phyloP scores from a whole-genome alignment of 2,888 invertebrate species.

The Noctua janthe region DNA sequence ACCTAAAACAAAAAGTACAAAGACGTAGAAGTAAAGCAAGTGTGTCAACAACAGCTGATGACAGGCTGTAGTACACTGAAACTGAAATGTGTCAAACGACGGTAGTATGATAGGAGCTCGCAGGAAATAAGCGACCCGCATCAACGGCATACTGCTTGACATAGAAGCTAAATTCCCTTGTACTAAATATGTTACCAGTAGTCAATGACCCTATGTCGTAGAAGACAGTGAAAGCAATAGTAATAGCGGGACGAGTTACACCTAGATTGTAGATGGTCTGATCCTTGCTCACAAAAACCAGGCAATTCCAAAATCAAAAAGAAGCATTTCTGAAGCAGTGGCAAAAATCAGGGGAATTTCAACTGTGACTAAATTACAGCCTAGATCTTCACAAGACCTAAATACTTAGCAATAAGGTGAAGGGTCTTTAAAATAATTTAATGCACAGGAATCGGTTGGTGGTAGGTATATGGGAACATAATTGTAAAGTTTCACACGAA shows the following conservation, averaged over 20 bases:
- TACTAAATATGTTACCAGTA: not conserved
- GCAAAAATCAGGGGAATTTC: not conserved
- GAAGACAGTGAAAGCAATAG: not conserved
- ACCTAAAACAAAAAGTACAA: not conserved
- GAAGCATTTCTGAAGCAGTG: not conserved
- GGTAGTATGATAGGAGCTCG: not conserved
- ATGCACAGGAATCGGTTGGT: not conserved
- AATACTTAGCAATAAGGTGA: not conserved
- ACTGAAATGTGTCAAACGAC: slow-evolving; percentile 38
- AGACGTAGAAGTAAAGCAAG: not conserved
- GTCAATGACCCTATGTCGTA: not conserved
- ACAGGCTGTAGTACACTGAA: not conserved
- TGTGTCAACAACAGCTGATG: slow-evolving; percentile 6
- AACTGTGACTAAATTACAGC: not conserved
- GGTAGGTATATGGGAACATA: not conserved
- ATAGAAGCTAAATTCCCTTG: slow-evolving; percentile 9
- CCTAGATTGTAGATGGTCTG: not conserved
- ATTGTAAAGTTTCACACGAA: slow-evolving; percentile 20
- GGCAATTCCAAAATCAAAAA: not conserved
- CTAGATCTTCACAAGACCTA: not conserved
- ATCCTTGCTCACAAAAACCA: not conserved
- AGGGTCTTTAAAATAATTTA: not conserved
- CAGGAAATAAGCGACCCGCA: slow-evolving; percentile 27
- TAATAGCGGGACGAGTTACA: not conserved
- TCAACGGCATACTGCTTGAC: slow-evolving; percentile 7